Conservation (phyloP, 2,113 vertebrate species). For the Neotoma lepida region DNA sequence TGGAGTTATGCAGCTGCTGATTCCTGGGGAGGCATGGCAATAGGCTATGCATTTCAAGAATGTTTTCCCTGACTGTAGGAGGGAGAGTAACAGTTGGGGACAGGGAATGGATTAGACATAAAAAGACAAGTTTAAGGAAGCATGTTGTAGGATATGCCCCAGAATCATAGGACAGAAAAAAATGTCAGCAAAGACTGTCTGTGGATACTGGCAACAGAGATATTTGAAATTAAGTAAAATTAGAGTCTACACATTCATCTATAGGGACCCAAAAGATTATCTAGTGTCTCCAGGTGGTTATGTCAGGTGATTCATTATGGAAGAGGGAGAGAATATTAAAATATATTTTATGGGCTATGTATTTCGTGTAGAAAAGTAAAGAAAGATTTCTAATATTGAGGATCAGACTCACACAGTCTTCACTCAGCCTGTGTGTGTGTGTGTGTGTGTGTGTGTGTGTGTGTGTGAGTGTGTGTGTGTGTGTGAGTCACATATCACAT, state of each 20-base stretch:
- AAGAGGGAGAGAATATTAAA: neutral
- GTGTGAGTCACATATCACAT: neutral
- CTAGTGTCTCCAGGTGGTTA: neutral
- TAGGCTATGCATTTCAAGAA: neutral
- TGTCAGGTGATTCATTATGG: neutral
- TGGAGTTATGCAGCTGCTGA: neutral
- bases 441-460: neutral
- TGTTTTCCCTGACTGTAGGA: neutral
- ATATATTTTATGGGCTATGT: neutral
- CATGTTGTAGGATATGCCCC: neutral
- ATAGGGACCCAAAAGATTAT: neutral
- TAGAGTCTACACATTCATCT: neutral
- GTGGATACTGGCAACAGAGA: neutral
- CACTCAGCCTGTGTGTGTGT: neutral
- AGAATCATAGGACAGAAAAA: neutral
- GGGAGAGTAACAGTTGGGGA: neutral
- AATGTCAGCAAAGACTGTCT: neutral
- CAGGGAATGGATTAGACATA: neutral
- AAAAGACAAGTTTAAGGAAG: neutral
- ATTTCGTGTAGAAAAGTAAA: neutral
- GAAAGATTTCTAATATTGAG: neutral
- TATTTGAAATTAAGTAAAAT: slow-evolving; percentile 36
- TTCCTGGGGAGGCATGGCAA: neutral
- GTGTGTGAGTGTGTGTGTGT: no score
- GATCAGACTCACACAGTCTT: neutral